Evolutionary conservation across 2,797 vertebrate species (phyloP).

Genomic region (Hydrolagus colliei): DNA sequence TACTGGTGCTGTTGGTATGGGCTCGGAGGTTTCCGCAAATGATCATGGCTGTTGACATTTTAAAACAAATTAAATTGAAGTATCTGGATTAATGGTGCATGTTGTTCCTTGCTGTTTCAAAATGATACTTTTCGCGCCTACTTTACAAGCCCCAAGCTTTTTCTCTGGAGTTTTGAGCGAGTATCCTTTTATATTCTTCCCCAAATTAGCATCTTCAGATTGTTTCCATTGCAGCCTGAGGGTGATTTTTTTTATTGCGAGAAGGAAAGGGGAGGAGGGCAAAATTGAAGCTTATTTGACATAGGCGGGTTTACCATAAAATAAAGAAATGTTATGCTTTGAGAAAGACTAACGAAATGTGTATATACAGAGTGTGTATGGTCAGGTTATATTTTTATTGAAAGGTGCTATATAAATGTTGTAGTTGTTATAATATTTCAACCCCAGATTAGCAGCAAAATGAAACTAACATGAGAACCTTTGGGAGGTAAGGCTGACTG

Average conservation of each 20-base stretch:
- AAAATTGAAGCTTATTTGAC: background rate
- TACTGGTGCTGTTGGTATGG: background rate
- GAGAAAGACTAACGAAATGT: background rate
- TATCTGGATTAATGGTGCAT: background rate
- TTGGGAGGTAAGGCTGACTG: constrained; percentile 19
- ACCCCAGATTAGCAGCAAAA: constrained; percentile 16
- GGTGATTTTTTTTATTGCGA: too few species aligned
- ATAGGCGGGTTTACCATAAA: background rate
- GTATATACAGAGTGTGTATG: background rate
- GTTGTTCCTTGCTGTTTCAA: background rate
- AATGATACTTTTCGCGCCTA: background rate
- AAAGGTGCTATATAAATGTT: too few species aligned
- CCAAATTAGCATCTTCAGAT: background rate
- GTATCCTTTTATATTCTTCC: background rate
- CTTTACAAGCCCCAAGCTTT: background rate
- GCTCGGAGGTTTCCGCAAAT: background rate
- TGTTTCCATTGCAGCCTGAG: background rate
- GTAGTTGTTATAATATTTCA: background rate
- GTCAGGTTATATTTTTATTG: background rate
- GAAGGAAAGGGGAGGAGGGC: too few species aligned
- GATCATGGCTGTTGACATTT: background rate
- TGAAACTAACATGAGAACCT: constrained; percentile 18
- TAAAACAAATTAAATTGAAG: background rate
- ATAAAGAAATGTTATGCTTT: constrained; percentile 6
- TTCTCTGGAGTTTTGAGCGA: background rate